Conservation (phyloP, 1,140 invertebrate genomes). For the Hyles vespertilio region DNA sequence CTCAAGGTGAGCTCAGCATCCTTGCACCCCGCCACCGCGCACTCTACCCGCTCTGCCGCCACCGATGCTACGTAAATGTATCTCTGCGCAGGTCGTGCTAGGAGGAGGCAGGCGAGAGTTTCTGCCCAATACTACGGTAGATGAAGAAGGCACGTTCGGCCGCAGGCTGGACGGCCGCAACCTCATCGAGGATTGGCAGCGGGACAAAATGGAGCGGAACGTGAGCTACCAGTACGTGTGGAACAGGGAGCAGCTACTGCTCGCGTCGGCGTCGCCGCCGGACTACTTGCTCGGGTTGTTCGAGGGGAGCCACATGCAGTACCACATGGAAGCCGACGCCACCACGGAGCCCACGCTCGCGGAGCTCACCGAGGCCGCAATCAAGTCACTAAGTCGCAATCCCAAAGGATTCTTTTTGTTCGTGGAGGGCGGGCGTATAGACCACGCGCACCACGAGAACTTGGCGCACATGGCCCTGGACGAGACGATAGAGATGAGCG, state of each 20-base stretch:
- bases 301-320: conserved; percentile 59
- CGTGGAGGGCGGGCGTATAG: conserved; percentile 91
- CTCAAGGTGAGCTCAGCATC: conserved; percentile 56
- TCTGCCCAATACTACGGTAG: conserved; percentile 76
- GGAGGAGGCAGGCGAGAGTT: conserved; percentile 85
- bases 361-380: conserved; percentile 89
- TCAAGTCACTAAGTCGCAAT: conserved; percentile 85
- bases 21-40: too few relatives aligned
- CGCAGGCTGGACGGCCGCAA: conserved; percentile 76
- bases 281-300: conserved; percentile 85
- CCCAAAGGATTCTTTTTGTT: conserved; percentile 90
- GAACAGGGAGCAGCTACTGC: conserved; percentile 79
- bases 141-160: conserved; percentile 81
- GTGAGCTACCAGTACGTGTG: conserved; percentile 81
- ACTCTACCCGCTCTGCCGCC: too few relatives aligned
- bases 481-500: conserved; percentile 79
- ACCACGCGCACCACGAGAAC: conserved; percentile 88
- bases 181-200: conserved; percentile 67
- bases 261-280: conserved; percentile 77
- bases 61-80: too few relatives aligned
- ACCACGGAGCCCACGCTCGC: conserved; percentile 82
- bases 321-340: conserved; percentile 58
- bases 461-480: conserved; percentile 79
- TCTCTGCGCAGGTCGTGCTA: conserved; percentile 76
- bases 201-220: conserved; percentile 62